Evolutionary conservation across 2,888 invertebrate genomes (phyloP).

Genomic region (Cremastinae sp.): DNA sequence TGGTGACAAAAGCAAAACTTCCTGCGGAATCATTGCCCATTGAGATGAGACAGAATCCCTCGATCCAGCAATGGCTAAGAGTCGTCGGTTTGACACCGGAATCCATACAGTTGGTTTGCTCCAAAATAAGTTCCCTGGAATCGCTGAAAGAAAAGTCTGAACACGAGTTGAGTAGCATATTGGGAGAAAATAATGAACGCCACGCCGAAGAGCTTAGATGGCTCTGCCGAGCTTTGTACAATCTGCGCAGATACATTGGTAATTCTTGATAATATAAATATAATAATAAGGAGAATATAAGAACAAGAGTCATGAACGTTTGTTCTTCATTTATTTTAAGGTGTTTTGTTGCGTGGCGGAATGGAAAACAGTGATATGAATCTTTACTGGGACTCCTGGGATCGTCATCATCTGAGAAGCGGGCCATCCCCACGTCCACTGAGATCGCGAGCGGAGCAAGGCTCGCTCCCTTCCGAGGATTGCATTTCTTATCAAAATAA

Average conservation of each 20-base stretch:
- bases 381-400: slow-evolving; percentile 98
- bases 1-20: slow-evolving; percentile 92
- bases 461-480: slow-evolving; percentile 84
- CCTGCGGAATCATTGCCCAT: slow-evolving; percentile 84
- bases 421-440: slow-evolving; percentile 82
- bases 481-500: slow-evolving; percentile 80
- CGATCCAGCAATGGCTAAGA: slow-evolving; percentile 93
- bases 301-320: slow-evolving; percentile 48
- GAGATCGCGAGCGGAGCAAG: slow-evolving; percentile 81
- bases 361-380: slow-evolving; percentile 84
- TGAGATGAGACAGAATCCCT: slow-evolving; percentile 88
- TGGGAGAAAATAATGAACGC: slow-evolving; percentile 85
- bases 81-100: slow-evolving; percentile 92
- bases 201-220: slow-evolving; percentile 90
- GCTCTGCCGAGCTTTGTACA: slow-evolving; percentile 91
- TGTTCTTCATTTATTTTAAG: slow-evolving; percentile 73
- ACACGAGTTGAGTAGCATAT: slow-evolving; percentile 88
- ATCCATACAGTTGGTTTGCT: slow-evolving; percentile 88
- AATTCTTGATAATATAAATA: no score
- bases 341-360: slow-evolving; percentile 84
- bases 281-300: no score
- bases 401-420: slow-evolving; percentile 84
- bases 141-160: slow-evolving; percentile 92
- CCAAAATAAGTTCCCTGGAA: slow-evolving; percentile 88
- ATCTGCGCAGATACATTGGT: slow-evolving; percentile 93